Base-by-base conservation (phyloP, 1,140 invertebrate genomes). In the Solenopsis invicta region DNA sequence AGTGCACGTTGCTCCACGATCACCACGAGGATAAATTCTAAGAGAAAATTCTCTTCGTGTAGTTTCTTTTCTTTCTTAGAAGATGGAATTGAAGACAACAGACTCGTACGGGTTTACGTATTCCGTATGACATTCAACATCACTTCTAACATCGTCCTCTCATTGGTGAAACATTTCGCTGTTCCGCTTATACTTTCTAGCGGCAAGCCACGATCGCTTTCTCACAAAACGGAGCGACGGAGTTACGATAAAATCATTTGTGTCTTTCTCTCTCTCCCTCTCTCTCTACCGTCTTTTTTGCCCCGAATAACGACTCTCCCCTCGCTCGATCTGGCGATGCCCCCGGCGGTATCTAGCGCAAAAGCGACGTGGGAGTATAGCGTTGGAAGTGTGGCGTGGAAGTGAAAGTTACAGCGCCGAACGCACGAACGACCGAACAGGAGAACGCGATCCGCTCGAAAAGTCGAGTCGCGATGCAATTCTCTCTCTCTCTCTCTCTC, bases 351-450 rank as follows among this genome's bases (percentile, higher is more conserved):
- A 87, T 91, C 89, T 88, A 91, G 87, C 87, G 90, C 82, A 90
- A 88, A 87, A 64, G 56, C 84, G 48, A 90, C 89, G 90, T 91
- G 90, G 90, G 89, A 89, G 89, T 91, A 90, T 41, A 74, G 24
- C 54, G 52, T 82, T 82, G 80, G 78, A 81, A 52, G 48, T 50
- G 45, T 52, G 54, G 85, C 71, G 87, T 88, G 81, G 86, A 90
- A 91, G 90, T 91, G 90, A 91, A 91, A 91, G 90, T 91, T 88
- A 77, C 74, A 4, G 56, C 48, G 56, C 13, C 87, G 89, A 88
- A 82, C 86, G 77, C 24, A 78, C 37, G 21, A 74, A 76, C 59
- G 80, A 75, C n/a, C 75, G 41, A 74, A 74, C 54, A 41, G 54
- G 29, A 67, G 62, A 80, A 80, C 77, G 77, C 62, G 69, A 84